phyloP scores from a whole-genome alignment of 2,797 vertebrate genomes.

The Gymnothorax reevesii region DNA sequence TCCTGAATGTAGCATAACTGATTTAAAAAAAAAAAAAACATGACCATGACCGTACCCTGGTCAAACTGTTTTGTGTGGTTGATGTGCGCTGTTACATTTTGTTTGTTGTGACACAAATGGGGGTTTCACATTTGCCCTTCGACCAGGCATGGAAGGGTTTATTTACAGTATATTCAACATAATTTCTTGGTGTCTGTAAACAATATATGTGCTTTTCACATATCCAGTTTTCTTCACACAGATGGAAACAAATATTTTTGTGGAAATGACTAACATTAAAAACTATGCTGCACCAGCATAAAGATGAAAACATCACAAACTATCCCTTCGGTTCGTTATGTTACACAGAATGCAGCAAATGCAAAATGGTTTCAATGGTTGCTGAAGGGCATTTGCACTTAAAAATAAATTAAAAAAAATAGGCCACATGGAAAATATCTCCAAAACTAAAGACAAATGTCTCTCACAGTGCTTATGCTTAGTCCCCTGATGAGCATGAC shows the following conservation, averaged over 20 bases:
- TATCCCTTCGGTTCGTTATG: slow-evolving; percentile 16
- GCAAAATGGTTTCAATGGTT: not conserved
- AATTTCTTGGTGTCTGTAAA: slow-evolving; percentile 37
- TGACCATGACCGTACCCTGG: slow-evolving; percentile 32
- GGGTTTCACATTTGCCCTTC: slow-evolving; percentile 52
- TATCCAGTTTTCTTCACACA: slow-evolving; percentile 25
- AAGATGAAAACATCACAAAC: not conserved
- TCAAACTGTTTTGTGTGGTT: slow-evolving; percentile 42
- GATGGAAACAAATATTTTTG: slow-evolving; percentile 36
- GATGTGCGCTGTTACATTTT: slow-evolving; percentile 29
- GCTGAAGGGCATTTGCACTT: not conserved
- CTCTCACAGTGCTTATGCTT: not conserved
- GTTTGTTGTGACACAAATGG: slow-evolving; percentile 49
- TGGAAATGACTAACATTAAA: slow-evolving; percentile 21
- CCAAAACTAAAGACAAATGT: not conserved
- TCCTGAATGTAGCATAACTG: too few relatives aligned
- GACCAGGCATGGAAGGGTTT: slow-evolving; percentile 32
- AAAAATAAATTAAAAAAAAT: not conserved
- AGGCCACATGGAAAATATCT: slow-evolving; percentile 14
- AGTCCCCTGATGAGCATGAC: not conserved
- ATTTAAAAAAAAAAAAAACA: not conserved
- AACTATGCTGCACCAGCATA: not conserved
- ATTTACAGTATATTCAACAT: slow-evolving; percentile 30
- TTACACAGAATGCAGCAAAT: slow-evolving; percentile 22
- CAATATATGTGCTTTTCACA: slow-evolving; percentile 38